A percentile compares a stretch with the other conserved stretches of the same genome.
These are phyloP conservation scores for Delia radicum DNA, from an alignment of 1,140 invertebrate species.

Conservation along the genomic window DNA sequence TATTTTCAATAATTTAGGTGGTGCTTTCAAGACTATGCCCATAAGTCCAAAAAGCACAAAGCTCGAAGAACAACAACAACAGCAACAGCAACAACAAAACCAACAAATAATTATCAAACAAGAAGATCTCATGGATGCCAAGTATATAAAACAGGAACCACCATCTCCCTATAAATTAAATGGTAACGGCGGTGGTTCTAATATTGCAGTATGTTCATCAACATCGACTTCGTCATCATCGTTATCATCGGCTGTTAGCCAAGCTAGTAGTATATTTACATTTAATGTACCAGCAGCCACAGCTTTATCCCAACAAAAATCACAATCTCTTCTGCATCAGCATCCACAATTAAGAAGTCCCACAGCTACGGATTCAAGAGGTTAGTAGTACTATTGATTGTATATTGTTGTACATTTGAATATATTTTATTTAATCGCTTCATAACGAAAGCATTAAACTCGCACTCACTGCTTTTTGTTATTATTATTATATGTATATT, in stretches of 20 bases:
- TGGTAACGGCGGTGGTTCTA: slow-evolving; percentile 31
- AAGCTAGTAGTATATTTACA: slow-evolving; percentile 42
- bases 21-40: slow-evolving; percentile 85
- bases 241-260: background rate
- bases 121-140: slow-evolving; percentile 35
- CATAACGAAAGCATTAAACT: background rate
- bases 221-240: background rate
- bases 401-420: background rate
- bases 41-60: slow-evolving; percentile 54
- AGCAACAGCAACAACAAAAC: slow-evolving; percentile 33
- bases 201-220: background rate
- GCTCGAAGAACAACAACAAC: slow-evolving; percentile 35
- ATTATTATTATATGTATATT: too few relatives aligned
- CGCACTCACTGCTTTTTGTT: background rate
- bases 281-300: slow-evolving; percentile 53
- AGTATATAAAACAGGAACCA: slow-evolving; percentile 50
- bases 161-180: slow-evolving; percentile 50
- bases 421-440: too few relatives aligned
- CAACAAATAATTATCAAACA: slow-evolving; percentile 40
- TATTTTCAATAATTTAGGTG: slow-evolving; percentile 54
- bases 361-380: slow-evolving; percentile 39
- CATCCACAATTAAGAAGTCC: slow-evolving; percentile 46
- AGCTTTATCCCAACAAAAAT: slow-evolving; percentile 45
- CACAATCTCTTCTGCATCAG: slow-evolving; percentile 26
- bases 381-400: slow-evolving; percentile 26